Percentiles rank a stretch among this genome's conserved stretches.
Evolutionary conservation across 2,113 vertebrate species (phyloP).

Genomic region (Forbesichthys papilliferus): DNA sequence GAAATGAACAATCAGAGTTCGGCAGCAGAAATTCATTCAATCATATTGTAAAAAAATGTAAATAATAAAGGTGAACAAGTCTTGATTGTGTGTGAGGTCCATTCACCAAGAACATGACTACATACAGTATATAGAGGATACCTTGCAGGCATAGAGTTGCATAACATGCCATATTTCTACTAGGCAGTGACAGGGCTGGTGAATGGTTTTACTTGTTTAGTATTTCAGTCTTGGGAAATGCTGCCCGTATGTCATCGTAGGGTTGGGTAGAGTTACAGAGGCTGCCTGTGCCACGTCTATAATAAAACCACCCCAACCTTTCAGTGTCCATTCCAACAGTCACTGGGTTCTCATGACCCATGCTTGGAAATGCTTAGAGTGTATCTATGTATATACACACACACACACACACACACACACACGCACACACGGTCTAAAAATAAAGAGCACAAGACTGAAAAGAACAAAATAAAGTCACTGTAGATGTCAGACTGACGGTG

Average conservation of each 20-base stretch:
- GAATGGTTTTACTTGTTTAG: slow-evolving; percentile 6
- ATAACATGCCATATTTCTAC: not conserved
- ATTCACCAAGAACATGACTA: not conserved
- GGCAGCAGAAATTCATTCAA: too few relatives aligned
- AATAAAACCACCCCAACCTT: slow-evolving; percentile 62
- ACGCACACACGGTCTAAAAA: slow-evolving; percentile 49
- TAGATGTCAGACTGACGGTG: slow-evolving; percentile 29
- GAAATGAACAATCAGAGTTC: not conserved
- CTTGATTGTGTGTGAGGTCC: not conserved
- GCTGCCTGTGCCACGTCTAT: slow-evolving; percentile 39
- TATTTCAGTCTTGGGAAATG: slow-evolving; percentile 25
- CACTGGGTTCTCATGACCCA: slow-evolving; percentile 40
- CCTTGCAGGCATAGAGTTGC: not conserved
- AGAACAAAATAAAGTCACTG: slow-evolving; percentile 54
- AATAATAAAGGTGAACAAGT: too few relatives aligned
- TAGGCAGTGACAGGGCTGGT: not conserved
- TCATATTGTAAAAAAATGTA: not conserved
- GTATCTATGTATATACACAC: slow-evolving; percentile 34
- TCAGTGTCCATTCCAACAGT: slow-evolving; percentile 41
- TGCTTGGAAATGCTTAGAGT: slow-evolving; percentile 47
- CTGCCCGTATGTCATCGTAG: slow-evolving; percentile 34
- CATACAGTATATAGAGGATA: not conserved
- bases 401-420: not conserved
- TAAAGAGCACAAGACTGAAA: slow-evolving; percentile 44
- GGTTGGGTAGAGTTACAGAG: slow-evolving; percentile 55